A percentile compares a stretch with the other conserved stretches of the same genome.
Evolutionary conservation across 2,797 vertebrate species (phyloP).

Genomic region (Gymnoscopelus microlampas): DNA sequence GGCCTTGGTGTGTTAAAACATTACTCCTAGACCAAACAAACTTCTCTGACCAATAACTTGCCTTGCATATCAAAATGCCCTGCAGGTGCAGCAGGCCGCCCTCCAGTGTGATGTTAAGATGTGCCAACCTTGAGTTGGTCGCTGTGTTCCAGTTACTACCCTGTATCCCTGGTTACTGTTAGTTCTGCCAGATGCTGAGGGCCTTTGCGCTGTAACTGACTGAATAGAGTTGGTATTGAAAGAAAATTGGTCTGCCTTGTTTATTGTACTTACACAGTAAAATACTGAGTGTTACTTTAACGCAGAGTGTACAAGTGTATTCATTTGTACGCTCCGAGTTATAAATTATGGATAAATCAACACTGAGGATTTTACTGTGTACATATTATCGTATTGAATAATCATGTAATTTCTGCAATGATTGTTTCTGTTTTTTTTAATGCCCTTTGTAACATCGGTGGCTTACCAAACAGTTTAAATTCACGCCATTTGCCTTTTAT

Average conservation of each 20-base stretch:
- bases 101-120: constrained; percentile 26
- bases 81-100: constrained; percentile 3
- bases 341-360: too few species aligned
- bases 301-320: too few species aligned
- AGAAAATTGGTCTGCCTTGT: too few species aligned
- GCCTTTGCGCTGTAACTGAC: constrained; percentile 8
- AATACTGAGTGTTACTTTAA: too few species aligned
- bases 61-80: constrained; percentile 5
- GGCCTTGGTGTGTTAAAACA: constrained; percentile 34
- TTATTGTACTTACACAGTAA: too few species aligned
- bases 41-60: constrained; percentile 13
- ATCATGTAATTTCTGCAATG: constrained; percentile 15
- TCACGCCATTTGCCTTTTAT: neutral
- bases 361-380: too few species aligned
- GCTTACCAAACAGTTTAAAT: constrained; percentile 11
- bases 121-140: neutral
- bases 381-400: constrained; percentile 1
- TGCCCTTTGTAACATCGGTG: constrained; percentile 13
- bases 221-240: neutral
- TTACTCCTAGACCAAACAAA: constrained; percentile 15
- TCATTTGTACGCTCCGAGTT: too few species aligned
- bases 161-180: neutral
- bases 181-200: constrained; percentile 12
- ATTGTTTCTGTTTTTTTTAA: constrained; percentile 14
- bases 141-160: constrained; percentile 3